Conservation (phyloP, 2,113 vertebrate genomes). For the Neogobius melanostomus region DNA sequence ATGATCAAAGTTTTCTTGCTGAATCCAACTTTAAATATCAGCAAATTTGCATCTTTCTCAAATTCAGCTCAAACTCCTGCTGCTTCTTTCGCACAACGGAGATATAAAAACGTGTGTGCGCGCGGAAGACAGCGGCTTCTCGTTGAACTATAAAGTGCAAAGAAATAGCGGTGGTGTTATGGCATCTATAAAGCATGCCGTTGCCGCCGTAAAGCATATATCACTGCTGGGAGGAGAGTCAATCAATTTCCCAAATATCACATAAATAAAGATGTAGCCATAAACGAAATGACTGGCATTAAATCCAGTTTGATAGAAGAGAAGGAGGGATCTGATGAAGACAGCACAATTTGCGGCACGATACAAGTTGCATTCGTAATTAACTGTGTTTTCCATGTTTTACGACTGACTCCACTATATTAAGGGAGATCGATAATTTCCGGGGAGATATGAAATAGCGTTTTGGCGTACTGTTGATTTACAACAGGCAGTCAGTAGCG, state of each 20-base stretch:
- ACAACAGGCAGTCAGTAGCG: background rate
- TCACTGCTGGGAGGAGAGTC: constrained; percentile 63
- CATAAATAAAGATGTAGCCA: constrained; percentile 65
- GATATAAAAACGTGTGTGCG: constrained; percentile 35
- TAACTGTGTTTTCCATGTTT: constrained; percentile 3
- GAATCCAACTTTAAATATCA: constrained; percentile 1
- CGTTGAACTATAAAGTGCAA: constrained; percentile 65
- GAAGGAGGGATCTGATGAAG: constrained; percentile 52
- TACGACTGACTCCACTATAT: constrained; percentile 5
- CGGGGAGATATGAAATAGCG: background rate
- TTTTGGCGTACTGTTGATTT: constrained; percentile 9
- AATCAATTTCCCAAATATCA: constrained; percentile 60
- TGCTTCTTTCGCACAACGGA: constrained; percentile 32
- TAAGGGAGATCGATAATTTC: background rate
- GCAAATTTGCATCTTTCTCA: constrained; percentile 34
- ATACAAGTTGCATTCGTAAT: constrained; percentile 28
- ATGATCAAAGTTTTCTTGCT: background rate
- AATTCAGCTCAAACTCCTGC: constrained; percentile 30
- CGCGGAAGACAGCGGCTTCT: constrained; percentile 44
- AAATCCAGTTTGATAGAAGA: constrained; percentile 52
- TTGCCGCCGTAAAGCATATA: constrained; percentile 64
- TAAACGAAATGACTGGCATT: constrained; percentile 66
- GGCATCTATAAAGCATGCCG: constrained; percentile 69
- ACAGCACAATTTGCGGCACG: constrained; percentile 29
- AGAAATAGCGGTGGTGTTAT: constrained; percentile 62